Percentiles rank a stretch among this genome's conserved stretches.
Conservation (phyloP, 2,797 vertebrate genomes). For the Avahi laniger region DNA sequence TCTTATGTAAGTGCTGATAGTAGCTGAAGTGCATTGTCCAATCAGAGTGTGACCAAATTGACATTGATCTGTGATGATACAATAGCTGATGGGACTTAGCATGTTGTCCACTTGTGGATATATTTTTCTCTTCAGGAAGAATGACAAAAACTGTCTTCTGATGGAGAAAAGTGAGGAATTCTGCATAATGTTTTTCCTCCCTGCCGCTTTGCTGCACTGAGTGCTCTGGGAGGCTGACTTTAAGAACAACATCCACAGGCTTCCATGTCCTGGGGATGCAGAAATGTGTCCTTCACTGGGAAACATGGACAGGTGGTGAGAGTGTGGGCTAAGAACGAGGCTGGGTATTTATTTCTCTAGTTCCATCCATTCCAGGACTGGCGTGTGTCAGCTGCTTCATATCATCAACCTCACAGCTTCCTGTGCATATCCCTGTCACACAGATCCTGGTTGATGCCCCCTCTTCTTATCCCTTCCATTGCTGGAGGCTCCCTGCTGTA, state of each 20-base stretch:
- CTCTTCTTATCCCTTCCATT: neutral
- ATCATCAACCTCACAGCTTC: rapidly evolving
- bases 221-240: neutral
- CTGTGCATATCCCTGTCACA: rapidly evolving
- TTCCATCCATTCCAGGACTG: neutral
- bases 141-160: neutral
- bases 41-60: neutral
- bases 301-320: neutral
- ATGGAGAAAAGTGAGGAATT: neutral
- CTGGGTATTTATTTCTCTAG: no score
- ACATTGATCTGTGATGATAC: no score
- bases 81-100: neutral
- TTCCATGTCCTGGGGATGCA: neutral
- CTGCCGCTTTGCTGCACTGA: neutral
- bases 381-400: no score
- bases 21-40: neutral
- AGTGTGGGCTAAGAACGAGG: neutral
- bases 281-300: rapidly evolving
- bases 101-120: neutral
- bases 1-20: neutral
- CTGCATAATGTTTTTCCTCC: neutral
- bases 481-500: neutral
- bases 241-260: neutral
- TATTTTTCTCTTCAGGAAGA: neutral
- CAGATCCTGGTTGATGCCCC: rapidly evolving